These are phyloP conservation scores for Lampris megalopsis DNA, from an alignment of 2,113 vertebrate genomes.

Conservation along the genomic window DNA sequence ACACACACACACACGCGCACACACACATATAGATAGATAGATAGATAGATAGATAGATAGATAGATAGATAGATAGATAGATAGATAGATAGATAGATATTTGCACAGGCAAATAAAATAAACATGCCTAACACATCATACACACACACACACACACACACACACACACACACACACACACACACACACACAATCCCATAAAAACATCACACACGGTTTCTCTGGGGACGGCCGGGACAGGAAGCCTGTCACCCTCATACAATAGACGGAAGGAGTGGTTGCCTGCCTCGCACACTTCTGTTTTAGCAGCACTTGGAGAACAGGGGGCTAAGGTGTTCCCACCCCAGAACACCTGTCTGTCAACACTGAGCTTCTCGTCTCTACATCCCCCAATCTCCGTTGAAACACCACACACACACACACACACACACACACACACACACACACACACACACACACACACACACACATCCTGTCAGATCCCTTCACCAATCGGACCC, in stretches of 20 bases:
- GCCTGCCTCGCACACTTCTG: slow-evolving; percentile 72
- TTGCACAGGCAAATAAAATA: too few species aligned
- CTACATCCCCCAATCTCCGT: background rate
- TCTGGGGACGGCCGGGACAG: slow-evolving; percentile 59
- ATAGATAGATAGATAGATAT: too few species aligned
- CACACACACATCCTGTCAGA: slow-evolving; percentile 58
- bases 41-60: too few species aligned
- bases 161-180: slow-evolving; percentile 14
- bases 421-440: slow-evolving; percentile 2
- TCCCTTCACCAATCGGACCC: slow-evolving; percentile 38
- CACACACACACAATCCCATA: slow-evolving; percentile 6
- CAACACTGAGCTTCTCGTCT: slow-evolving; percentile 28
- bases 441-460: slow-evolving; percentile 35
- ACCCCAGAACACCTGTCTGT: slow-evolving; percentile 74
- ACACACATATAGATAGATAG: background rate
- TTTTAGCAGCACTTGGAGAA: slow-evolving; percentile 60
- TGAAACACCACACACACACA: slow-evolving; percentile 26
- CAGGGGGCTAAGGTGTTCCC: slow-evolving; percentile 57
- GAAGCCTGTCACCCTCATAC: slow-evolving; percentile 65
- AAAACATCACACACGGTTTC: slow-evolving; percentile 31
- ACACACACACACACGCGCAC: slow-evolving; percentile 5
- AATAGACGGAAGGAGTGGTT: slow-evolving; percentile 80
- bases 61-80: too few species aligned
- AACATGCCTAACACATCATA: background rate
- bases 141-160: slow-evolving; percentile 6